phyloP scores from a whole-genome alignment of 2,888 invertebrate species.

The Caenorhabditis wallacei region DNA sequence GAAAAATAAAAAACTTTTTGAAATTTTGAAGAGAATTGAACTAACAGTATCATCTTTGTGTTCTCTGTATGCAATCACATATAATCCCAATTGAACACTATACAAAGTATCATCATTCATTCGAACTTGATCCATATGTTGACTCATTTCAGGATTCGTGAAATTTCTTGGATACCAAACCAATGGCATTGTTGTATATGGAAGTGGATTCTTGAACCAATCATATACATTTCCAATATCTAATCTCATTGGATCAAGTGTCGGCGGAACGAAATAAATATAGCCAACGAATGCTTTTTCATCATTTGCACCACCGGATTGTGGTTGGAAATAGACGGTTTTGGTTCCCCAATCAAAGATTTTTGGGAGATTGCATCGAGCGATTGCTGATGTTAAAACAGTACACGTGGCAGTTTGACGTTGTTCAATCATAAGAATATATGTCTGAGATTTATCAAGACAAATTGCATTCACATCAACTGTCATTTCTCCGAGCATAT shows the following conservation, averaged over 20 bases:
- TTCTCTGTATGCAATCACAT: conserved; percentile 82
- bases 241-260: conserved; percentile 82
- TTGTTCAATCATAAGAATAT: conserved; percentile 82
- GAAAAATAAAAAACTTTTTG: conserved; percentile 36
- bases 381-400: conserved; percentile 81
- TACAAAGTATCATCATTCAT: conserved; percentile 81
- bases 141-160: conserved; percentile 79
- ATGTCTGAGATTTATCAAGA: conserved; percentile 86
- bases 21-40: too few species aligned
- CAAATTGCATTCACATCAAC: conserved; percentile 98
- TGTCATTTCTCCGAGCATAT: conserved; percentile 97
- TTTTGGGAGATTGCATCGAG: conserved; percentile 80
- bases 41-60: conserved; percentile 78
- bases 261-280: conserved; percentile 83
- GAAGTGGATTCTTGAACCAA: conserved; percentile 82
- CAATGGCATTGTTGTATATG: conserved; percentile 79
- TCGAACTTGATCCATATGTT: conserved; percentile 69
- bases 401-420: conserved; percentile 79
- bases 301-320: conserved; percentile 78
- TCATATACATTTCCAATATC: conserved; percentile 82
- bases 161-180: conserved; percentile 83
- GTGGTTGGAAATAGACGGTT: conserved; percentile 82
- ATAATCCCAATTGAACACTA: conserved; percentile 79
- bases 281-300: conserved; percentile 83
- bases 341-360: conserved; percentile 83